Evolutionary conservation across 2,888 invertebrate genomes (phyloP), one percentile per base, ranked within the genome.

Genomic region (Phalangium opilio): DNA sequence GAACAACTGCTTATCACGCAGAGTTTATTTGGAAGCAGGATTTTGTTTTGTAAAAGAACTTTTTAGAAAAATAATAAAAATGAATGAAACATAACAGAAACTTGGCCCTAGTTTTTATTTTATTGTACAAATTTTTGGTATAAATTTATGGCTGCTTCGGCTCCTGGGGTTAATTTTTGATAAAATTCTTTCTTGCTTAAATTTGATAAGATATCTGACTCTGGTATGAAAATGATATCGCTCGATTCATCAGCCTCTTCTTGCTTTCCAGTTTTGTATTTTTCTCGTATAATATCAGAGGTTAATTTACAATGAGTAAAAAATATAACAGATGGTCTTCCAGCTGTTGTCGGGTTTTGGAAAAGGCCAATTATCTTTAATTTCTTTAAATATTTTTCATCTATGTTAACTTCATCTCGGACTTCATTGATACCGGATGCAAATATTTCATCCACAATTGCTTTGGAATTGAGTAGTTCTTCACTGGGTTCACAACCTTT

Each of bases 11-110:
- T 8, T 95, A 95, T 66, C 75, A 75, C 53, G 65, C 70, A 54
- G 91, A 93, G 70, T 79, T 76, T 67, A 62, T 85, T 49, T 79
- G 82, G 70, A 89, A 86, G 69, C 91, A 93, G 70, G 52, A 52
- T 36, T 50, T 52, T 47, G 45, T 47, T 15, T 20, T 49, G 20
- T 3, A 39, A 11, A 39, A 11, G 11, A 39, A 39, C 27, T 8
- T 27, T 8, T 7, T 27, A 27, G 8, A 27, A 27, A 27, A 27
- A 27, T 27, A 27, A 27, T n/a, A n/a, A 27, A 4, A 27, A 27
- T 27, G 27, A 27, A n/a, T n/a, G n/a, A n/a, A n/a, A n/a, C n/a
- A n/a, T n/a, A n/a, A n/a, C n/a, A n/a, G n/a, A n/a, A n/a, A n/a
- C n/a, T n/a, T n/a, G n/a, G n/a, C n/a, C n/a, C n/a, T n/a, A n/a